A percentile compares a stretch with the other conserved stretches of the same genome.
Conservation (phyloP, 2,113 vertebrate species). For the Alaudala cheleensis region DNA sequence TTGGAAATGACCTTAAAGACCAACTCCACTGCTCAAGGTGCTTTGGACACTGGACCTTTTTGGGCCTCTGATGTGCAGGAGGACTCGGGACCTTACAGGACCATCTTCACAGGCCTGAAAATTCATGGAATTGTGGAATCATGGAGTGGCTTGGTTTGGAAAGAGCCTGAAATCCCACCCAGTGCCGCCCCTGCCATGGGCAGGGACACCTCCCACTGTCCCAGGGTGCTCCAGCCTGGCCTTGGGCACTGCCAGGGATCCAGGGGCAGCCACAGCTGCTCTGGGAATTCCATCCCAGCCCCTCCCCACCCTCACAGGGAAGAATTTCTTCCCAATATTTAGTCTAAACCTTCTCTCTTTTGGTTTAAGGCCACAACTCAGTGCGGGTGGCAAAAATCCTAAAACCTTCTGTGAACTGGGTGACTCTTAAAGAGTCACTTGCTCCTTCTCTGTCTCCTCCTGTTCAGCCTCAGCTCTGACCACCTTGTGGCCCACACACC, state of each 20-base stretch:
- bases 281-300: neutral
- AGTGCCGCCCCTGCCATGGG: too few species aligned
- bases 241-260: neutral
- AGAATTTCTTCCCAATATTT: neutral
- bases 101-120: too few species aligned
- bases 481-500: neutral
- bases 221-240: rapidly evolving
- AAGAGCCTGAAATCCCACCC: too few species aligned
- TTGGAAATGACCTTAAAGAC: too few species aligned
- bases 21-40: too few species aligned
- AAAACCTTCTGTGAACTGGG: neutral
- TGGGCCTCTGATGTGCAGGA: too few species aligned
- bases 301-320: rapidly evolving
- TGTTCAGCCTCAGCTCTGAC: neutral
- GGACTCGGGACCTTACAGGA: too few species aligned
- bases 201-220: neutral
- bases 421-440: neutral
- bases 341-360: neutral
- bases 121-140: too few species aligned
- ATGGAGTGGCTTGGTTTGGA: too few species aligned
- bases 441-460: neutral
- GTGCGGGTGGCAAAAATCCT: rapidly evolving
- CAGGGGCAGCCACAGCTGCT: neutral
- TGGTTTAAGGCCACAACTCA: rapidly evolving
- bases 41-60: too few species aligned